Conservation (phyloP, 2,113 vertebrate genomes). For the Poecile atricapillus region DNA sequence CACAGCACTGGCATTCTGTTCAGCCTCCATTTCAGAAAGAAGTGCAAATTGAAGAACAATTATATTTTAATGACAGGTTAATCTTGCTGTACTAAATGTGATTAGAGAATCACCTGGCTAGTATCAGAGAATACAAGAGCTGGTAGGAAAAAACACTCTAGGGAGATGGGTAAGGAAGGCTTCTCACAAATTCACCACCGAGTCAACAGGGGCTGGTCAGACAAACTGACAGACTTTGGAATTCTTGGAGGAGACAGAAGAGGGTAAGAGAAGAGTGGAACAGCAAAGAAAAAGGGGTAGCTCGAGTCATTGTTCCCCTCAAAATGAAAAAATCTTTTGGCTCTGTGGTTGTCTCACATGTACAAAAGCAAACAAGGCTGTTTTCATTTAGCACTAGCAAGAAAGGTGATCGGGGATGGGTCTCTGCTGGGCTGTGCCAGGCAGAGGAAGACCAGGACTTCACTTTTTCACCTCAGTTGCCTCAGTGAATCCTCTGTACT, state of each 20-base stretch:
- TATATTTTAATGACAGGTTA: constrained; percentile 67
- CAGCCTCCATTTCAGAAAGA: constrained; percentile 43
- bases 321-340: neutral
- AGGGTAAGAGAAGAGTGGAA: neutral
- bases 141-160: neutral
- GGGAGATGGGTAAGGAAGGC: neutral
- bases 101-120: constrained; percentile 20
- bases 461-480: neutral
- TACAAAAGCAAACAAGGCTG: neutral
- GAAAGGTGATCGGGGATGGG: neutral
- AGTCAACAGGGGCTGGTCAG: neutral
- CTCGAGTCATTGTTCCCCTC: neutral
- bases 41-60: constrained; percentile 57
- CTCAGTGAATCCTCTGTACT: neutral
- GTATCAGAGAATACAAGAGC: neutral
- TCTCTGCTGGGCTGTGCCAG: neutral
- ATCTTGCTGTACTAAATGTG: constrained; percentile 29
- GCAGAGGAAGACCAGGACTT: neutral
- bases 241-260: neutral
- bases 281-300: neutral
- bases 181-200: neutral
- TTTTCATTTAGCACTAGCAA: neutral
- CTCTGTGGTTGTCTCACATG: neutral
- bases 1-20: constrained; percentile 28
- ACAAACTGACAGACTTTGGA: neutral